Conservation (phyloP, 1,140 invertebrate genomes). For the Eubasilissa regina region DNA sequence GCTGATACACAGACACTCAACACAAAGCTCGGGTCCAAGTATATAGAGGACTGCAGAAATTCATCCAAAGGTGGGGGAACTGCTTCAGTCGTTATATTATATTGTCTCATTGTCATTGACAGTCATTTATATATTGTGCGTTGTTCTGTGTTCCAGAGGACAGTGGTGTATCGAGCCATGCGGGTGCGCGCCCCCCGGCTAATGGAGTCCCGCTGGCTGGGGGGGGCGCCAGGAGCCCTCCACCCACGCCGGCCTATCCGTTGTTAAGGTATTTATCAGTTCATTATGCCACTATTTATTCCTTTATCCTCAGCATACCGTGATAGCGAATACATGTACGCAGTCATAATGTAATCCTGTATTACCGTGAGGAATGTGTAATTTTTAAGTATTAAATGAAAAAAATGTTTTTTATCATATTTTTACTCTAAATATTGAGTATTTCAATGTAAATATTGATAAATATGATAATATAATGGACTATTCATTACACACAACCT, state of each 20-base stretch:
- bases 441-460: too few relatives aligned
- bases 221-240: conserved; percentile 38
- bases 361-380: too few relatives aligned
- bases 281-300: background rate
- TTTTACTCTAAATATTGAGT: too few relatives aligned
- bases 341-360: too few relatives aligned
- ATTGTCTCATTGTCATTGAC: background rate
- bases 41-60: conserved; percentile 54
- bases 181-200: conserved; percentile 45
- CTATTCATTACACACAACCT: too few relatives aligned
- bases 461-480: too few relatives aligned
- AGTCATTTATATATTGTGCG: background rate
- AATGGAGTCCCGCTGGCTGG: conserved; percentile 39
- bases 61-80: conserved; percentile 53
- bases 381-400: too few relatives aligned
- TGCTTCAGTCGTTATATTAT: background rate
- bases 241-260: conserved; percentile 47
- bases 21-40: conserved; percentile 25
- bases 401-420: too few relatives aligned
- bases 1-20: background rate
- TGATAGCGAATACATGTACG: too few relatives aligned
- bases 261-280: conserved; percentile 48
- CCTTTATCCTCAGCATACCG: too few relatives aligned
- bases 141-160: conserved; percentile 44
- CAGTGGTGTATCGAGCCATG: conserved; percentile 59